Percentiles rank a stretch among this genome's conserved stretches.
These are phyloP conservation scores for Gyrodactylus bullatarudis DNA, from an alignment of 1,140 invertebrate species.

Conservation along the genomic window DNA sequence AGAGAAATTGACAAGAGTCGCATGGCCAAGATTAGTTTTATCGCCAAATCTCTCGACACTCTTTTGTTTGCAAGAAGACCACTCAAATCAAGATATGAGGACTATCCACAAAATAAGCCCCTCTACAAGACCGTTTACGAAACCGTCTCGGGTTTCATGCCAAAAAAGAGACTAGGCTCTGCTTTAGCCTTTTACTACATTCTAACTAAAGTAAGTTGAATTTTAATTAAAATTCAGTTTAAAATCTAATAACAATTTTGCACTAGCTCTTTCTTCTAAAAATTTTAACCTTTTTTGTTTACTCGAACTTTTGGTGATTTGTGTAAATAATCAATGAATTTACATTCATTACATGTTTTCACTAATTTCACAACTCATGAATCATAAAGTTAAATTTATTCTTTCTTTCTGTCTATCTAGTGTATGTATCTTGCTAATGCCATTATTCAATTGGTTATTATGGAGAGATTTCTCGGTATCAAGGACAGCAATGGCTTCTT, in stretches of 20 bases:
- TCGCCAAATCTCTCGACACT: background rate
- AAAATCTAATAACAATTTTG: no score
- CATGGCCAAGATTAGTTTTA: background rate
- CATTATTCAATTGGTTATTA: background rate
- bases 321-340: no score
- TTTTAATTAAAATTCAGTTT: no score
- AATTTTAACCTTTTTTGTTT: no score
- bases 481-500: background rate
- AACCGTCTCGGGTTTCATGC: background rate
- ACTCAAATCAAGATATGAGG: background rate
- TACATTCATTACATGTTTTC: no score
- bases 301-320: no score
- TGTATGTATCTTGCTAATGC: background rate
- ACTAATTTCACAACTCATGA: no score
- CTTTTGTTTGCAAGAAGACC: background rate
- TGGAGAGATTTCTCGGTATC: slow-evolving; percentile 2
- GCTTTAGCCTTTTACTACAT: background rate
- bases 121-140: background rate
- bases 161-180: background rate
- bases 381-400: background rate
- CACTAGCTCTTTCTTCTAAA: no score
- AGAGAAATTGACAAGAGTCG: background rate
- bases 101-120: background rate
- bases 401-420: background rate
- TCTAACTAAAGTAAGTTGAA: background rate